Base-by-base conservation (phyloP, 2,888 invertebrate genomes). In the Apocheima hispidaria region DNA sequence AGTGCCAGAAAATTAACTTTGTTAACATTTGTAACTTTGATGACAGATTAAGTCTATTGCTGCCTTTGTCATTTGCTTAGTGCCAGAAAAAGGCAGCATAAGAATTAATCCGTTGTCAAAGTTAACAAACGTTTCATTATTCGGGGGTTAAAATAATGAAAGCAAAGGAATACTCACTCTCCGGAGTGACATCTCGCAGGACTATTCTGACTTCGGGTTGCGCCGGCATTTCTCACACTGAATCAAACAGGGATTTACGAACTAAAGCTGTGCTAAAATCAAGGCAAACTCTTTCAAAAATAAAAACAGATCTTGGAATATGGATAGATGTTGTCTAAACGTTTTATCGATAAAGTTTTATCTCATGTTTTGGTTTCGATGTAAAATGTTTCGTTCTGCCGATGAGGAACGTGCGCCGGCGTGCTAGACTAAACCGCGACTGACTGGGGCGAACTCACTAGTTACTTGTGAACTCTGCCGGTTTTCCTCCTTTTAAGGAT, bases 121-220 rank as follows among this genome's bases (percentile, higher is more conserved):
- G 33, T 12, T 2, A 33, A 33, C 33, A 12, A n/a, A n/a, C n/a
- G n/a, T n/a, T n/a, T n/a, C n/a, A n/a, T n/a, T n/a, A n/a, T n/a
- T n/a, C n/a, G n/a, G n/a, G n/a, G n/a, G n/a, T n/a, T n/a, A n/a
- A 18, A 10, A 38, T 10, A 38, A 18, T 18, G 18, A 59, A n/a
- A 6, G 50, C 23, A 43, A 38, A 62, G 44, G 51, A 41, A 57
- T 66, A 86, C 91, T 91, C 72, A 92, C 92, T 81, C 66, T 92
- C 92, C 49, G 90, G 88, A 18, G 92, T 92, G 35, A 92, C 85
- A 75, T 90, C 86, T 36, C 86, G 81, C 38, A 87, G 81, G 38
- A 91, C 82, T 60, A 92, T 83, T 70, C 78, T 83, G 21, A 81
- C 77, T 65, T 82, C 86, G 64, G 77, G 70, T 81, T 89, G 86